phyloP scores from a whole-genome alignment of 2,113 vertebrate species.

The Struthio camelus region DNA sequence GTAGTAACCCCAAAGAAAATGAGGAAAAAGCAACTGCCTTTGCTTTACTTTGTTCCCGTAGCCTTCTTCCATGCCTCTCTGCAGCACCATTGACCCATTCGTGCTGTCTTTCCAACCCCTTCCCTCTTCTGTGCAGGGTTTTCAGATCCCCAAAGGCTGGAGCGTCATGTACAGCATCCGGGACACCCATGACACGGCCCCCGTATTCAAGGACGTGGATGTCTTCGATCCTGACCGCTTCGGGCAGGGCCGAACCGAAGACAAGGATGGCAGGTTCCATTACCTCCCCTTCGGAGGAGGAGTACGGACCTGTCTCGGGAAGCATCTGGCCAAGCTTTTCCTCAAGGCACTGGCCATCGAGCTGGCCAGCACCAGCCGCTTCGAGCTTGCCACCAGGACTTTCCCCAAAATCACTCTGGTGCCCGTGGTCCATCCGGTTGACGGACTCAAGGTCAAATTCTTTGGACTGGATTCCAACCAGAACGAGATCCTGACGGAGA shows the following conservation, averaged over 20 bases:
- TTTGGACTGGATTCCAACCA: slow-evolving; percentile 98
- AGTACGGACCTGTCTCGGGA: slow-evolving; percentile 93
- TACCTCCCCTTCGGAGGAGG: slow-evolving; percentile 96
- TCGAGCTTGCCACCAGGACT: slow-evolving; percentile 92
- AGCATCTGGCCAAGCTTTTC: slow-evolving; percentile 95
- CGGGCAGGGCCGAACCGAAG: slow-evolving; percentile 88
- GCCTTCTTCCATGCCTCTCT: neutral
- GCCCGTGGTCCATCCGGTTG: slow-evolving; percentile 92
- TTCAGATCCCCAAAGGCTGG: slow-evolving; percentile 98
- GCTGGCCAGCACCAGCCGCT: slow-evolving; percentile 92
- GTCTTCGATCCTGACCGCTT: slow-evolving; percentile 95
- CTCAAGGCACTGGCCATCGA: slow-evolving; percentile 92
- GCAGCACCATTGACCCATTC: fast-evolving
- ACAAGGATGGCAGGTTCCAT: slow-evolving; percentile 95
- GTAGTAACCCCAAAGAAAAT: neutral
- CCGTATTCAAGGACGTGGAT: slow-evolving; percentile 92
- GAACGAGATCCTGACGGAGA: slow-evolving; percentile 95
- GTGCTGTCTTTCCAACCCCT: neutral
- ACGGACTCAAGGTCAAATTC: slow-evolving; percentile 94
- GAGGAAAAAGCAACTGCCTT: neutral
- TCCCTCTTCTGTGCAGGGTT: slow-evolving; percentile 79
- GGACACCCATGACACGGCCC: slow-evolving; percentile 94
- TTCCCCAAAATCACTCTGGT: slow-evolving; percentile 91
- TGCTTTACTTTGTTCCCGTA: fast-evolving
- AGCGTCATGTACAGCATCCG: slow-evolving; percentile 99